These are phyloP conservation scores for Lamproptera curius DNA, from an alignment of 2,888 invertebrate genomes.

Conservation along the genomic window DNA sequence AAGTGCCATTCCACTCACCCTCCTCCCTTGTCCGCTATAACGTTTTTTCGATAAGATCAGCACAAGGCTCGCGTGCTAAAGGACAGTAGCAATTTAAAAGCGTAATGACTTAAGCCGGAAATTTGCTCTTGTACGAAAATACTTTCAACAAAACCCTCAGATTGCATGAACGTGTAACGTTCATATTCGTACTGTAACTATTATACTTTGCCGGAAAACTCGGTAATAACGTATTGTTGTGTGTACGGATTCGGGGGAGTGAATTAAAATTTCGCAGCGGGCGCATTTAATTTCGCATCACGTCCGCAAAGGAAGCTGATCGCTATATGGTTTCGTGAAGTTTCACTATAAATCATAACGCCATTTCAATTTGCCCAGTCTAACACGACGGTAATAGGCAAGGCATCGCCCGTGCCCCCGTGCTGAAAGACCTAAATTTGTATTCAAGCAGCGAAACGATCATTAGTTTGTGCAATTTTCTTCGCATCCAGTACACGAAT, in stretches of 20 bases:
- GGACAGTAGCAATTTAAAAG: neutral
- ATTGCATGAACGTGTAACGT: too few species aligned
- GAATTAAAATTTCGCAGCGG: conserved; percentile 8
- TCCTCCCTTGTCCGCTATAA: neutral
- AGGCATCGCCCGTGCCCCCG: conserved; percentile 42
- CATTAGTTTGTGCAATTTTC: conserved; percentile 75
- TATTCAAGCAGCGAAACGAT: conserved; percentile 72
- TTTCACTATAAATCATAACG: conserved; percentile 70
- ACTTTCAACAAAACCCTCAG: neutral
- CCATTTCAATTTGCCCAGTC: conserved; percentile 70
- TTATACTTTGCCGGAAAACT: too few species aligned
- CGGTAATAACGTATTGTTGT: too few species aligned
- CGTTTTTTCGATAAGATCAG: neutral
- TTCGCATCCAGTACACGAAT: conserved; percentile 63
- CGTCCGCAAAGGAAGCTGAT: conserved; percentile 58
- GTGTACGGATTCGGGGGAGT: too few species aligned
- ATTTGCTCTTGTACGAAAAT: neutral
- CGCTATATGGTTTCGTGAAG: conserved; percentile 64
- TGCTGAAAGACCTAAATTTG: conserved; percentile 70
- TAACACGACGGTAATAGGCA: conserved; percentile 59
- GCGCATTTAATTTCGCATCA: conserved; percentile 51
- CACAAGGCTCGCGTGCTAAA: neutral
- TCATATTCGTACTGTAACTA: too few species aligned
- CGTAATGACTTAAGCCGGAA: neutral
- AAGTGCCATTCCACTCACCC: neutral